phyloP scores from a whole-genome alignment of 2,113 vertebrate species.

The Colaptes auratus region DNA sequence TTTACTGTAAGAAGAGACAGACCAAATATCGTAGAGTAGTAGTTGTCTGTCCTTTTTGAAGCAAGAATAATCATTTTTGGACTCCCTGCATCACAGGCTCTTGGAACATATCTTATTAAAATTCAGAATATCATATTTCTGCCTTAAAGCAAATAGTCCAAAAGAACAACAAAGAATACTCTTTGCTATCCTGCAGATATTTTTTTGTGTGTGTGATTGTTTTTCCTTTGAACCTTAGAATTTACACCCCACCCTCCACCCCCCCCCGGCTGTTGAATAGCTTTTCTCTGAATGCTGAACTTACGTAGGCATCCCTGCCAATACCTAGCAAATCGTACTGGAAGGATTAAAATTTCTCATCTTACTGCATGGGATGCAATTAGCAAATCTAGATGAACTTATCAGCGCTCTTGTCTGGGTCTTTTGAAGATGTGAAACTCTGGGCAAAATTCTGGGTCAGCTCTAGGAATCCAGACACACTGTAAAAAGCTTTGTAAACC shows the following conservation, averaged over 20 bases:
- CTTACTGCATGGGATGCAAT: neutral
- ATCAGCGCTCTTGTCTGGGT: neutral
- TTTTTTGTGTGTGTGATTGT: neutral
- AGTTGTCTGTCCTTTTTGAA: slow-evolving; percentile 31
- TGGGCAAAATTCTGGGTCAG: neutral
- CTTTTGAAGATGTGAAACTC: neutral
- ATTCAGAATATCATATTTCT: slow-evolving; percentile 26
- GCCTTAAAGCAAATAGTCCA: slow-evolving; percentile 15
- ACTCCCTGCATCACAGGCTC: neutral
- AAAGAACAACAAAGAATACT: neutral
- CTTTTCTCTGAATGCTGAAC: neutral
- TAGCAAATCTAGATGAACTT: neutral
- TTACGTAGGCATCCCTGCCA: neutral
- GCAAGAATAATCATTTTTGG: slow-evolving; percentile 28
- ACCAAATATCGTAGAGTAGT: slow-evolving; percentile 22
- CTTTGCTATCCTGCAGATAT: neutral
- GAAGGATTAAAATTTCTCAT: neutral
- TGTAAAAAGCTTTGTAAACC: neutral
- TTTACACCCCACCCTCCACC: neutral
- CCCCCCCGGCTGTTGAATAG: neutral
- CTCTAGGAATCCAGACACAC: neutral
- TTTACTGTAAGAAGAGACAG: slow-evolving; percentile 58
- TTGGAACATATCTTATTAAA: slow-evolving; percentile 1
- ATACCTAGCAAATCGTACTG: neutral
- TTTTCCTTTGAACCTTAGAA: neutral